A percentile compares a stretch with the other conserved stretches of the same genome.
Conservation (phyloP, 2,797 vertebrate genomes). For the Mus caroli region DNA sequence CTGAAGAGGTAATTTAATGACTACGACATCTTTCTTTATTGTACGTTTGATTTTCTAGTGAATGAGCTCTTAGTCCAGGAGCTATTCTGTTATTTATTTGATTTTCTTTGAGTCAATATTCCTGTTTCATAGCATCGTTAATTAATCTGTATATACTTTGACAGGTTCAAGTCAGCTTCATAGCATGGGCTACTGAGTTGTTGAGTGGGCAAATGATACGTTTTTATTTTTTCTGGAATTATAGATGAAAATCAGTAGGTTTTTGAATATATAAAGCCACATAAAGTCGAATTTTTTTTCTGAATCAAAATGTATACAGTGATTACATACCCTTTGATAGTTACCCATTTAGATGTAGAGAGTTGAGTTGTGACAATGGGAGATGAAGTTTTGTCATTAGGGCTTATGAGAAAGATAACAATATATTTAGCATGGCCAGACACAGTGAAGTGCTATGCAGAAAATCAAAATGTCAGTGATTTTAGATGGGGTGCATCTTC, state of each 20-base stretch:
- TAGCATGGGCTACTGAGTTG: background rate
- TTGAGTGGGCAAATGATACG: background rate
- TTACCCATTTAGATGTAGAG: background rate
- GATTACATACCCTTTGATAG: background rate
- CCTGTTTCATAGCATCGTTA: background rate
- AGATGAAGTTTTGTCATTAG: background rate
- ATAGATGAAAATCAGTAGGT: background rate
- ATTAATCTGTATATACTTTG: background rate
- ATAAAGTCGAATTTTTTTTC: background rate
- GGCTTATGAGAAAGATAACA: background rate
- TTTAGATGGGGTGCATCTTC: background rate
- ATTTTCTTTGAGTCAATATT: conserved; percentile 21
- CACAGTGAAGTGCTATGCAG: background rate
- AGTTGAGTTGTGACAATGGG: background rate
- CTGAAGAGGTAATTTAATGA: background rate
- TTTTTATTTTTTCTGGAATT: background rate
- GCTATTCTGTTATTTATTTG: background rate
- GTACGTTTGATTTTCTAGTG: conserved; percentile 36
- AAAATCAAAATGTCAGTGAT: background rate
- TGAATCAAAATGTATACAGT: background rate
- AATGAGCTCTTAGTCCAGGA: conserved; percentile 12
- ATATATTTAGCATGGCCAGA: background rate
- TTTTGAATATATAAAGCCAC: background rate
- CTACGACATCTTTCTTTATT: background rate
- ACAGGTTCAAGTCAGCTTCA: background rate